Evolutionary conservation across 2,113 vertebrate species (phyloP), one percentile per base, ranked within the genome.

Genomic region (Chaetura pelagica): DNA sequence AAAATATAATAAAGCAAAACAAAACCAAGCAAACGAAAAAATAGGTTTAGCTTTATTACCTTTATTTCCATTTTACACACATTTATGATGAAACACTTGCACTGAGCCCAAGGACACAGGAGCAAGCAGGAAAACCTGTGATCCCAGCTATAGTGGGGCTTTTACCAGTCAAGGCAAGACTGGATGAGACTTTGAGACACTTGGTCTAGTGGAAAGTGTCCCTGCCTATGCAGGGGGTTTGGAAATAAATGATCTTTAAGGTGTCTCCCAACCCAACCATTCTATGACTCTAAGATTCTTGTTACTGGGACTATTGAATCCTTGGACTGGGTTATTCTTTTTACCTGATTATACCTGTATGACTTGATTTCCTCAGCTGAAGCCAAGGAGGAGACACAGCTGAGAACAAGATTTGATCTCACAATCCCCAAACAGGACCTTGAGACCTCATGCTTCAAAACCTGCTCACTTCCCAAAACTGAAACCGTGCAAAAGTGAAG

Each of bases 111-210:
- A 58, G 3, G 4, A 32, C 3, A 3, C 7, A 62, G 24, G 42
- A 86, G 19, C 13, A 35, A 66, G 18, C 5, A 61, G 34, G 49
- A 90, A 79, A 79, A 68, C 5, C 1, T 13, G 16, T 4, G 10
- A 12, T n/a, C 18, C 5, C 9, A 62, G 7, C 10, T 15, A 20
- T 18, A n/a, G 5, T n/a, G 26, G 1, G 0, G 48, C 74, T 59
- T 87, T 85, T 24, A 38, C 20, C 20, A 73, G 17, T 69, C 40
- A 42, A 42, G 40, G 40, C 40, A 12, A 42, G 40, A 42, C 14
- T 42, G 40, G 40, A 42, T 42, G 40, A 14, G 40, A 14, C 40
- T 42, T 42, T 40, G 40, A 40, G 40, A 9, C 9, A 40, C 40
- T 12, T 42, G 40, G 14, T 42, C 40, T 42, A 42, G 40, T 42